Base-by-base conservation (phyloP, 2,888 invertebrate genomes). In the Diarsia mendica region DNA sequence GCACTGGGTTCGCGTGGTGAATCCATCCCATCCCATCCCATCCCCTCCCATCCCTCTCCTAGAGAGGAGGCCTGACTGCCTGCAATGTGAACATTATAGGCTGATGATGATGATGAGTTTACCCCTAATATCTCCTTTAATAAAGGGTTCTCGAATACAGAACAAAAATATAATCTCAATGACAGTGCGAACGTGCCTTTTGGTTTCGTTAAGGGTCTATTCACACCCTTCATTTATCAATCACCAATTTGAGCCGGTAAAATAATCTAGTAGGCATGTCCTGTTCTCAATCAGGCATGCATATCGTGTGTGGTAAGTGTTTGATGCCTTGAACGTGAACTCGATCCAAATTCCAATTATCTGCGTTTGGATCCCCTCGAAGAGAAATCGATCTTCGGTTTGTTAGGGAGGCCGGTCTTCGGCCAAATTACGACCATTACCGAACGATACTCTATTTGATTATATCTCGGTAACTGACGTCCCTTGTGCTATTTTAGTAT, bases 321-420 rank as follows among this genome's bases (percentile, higher is more conserved):
- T 84, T 85, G 86, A 85, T 88, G 87, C 87, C 87, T 87, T 87
- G 87, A 81, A 85, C 86, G 87, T 83, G 87, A 88, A 89, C 87
- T 86, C 86, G 86, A 87, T 87, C 89, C 84, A 90, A 90, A 91
- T 90, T 91, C 88, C 91, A 90, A 91, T 90, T 90, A 91, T 83
- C 84, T 79, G 84, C 83, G 82, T 84, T 84, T 82, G 84, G 81
- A 84, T 83, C 83, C 79, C 75, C 85, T 88, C 84, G 85, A 84
- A 86, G 86, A 85, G 90, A 85, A 88, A 89, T 88, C 84, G 88
- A 89, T 90, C 87, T 87, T 80, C 80, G 82, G 88, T 87, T 90
- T 89, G 90, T 88, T 90, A 88, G 78, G 80, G 70, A 67, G 76
- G 68, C 68, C 78, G 74, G 80, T 79, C 76, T 73, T 79, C 72